Conservation (phyloP, 1,140 invertebrate species). For the Plodia interpunctella region DNA sequence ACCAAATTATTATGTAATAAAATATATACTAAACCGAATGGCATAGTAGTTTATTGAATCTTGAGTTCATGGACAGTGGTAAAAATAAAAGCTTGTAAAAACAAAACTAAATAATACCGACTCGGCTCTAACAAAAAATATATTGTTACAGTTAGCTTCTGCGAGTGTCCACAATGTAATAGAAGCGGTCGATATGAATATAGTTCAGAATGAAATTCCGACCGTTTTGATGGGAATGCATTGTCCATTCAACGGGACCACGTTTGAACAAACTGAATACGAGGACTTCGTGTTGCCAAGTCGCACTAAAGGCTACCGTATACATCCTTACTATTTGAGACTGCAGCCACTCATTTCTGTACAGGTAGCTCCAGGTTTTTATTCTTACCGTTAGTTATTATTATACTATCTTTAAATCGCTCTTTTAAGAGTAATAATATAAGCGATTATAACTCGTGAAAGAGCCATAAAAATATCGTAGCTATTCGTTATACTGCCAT, state of each 20-base stretch:
- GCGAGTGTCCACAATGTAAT: constrained; percentile 47
- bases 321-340: constrained; percentile 66
- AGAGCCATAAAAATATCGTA: too few relatives aligned
- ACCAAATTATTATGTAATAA: too few relatives aligned
- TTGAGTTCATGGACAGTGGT: too few relatives aligned
- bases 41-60: too few relatives aligned
- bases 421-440: too few relatives aligned
- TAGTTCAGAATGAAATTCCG: constrained; percentile 54
- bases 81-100: too few relatives aligned
- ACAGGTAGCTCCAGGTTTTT: constrained; percentile 34
- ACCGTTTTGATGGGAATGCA: constrained; percentile 56
- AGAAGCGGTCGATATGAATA: constrained; percentile 41
- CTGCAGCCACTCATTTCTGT: constrained; percentile 47
- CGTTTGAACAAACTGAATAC: constrained; percentile 47
- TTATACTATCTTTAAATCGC: too few relatives aligned
- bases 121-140: neutral
- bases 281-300: constrained; percentile 64
- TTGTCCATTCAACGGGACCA: constrained; percentile 52
- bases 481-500: constrained; percentile 18
- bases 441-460: too few relatives aligned
- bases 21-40: too few relatives aligned
- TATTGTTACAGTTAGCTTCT: constrained; percentile 40
- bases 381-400: too few relatives aligned
- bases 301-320: constrained; percentile 54
- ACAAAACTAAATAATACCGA: too few relatives aligned